Percentiles rank a stretch among this genome's conserved stretches.
Conservation (phyloP, 2,888 invertebrate species). For the Leucozona laternaria region DNA sequence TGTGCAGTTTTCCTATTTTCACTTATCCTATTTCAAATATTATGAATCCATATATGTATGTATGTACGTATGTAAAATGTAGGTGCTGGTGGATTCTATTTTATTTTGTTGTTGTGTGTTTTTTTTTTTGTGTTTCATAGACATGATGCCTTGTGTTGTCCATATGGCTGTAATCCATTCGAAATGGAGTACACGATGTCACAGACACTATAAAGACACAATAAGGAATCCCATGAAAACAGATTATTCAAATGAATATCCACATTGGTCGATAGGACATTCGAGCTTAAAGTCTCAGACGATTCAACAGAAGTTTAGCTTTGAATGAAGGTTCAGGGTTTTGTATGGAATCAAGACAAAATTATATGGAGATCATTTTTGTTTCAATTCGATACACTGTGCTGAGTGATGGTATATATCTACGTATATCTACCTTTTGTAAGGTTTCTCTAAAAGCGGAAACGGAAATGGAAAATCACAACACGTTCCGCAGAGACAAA, state of each 20-base stretch:
- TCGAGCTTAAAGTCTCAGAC: not conserved
- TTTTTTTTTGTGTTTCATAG: not conserved
- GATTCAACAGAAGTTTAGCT: not conserved
- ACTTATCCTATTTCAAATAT: slow-evolving; percentile 56
- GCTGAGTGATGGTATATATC: not conserved
- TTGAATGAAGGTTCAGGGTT: not conserved
- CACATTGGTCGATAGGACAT: not conserved
- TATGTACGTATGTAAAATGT: too few species aligned
- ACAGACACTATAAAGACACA: slow-evolving; percentile 45
- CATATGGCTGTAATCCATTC: slow-evolving; percentile 4
- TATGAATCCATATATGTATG: not conserved
- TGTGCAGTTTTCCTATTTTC: slow-evolving; percentile 62
- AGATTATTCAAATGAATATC: slow-evolving; percentile 36
- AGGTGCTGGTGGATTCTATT: slow-evolving; percentile 21
- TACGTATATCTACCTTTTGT: not conserved
- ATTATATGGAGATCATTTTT: not conserved
- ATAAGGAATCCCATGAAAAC: slow-evolving; percentile 28
- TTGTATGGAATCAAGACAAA: not conserved
- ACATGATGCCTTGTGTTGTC: slow-evolving; percentile 19
- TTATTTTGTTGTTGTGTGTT: slow-evolving; percentile 4
- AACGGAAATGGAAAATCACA: slow-evolving; percentile 30
- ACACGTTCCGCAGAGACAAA: slow-evolving; percentile 16
- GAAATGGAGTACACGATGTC: slow-evolving; percentile 41
- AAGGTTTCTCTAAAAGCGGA: not conserved
- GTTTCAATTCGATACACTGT: not conserved